Conservation (phyloP, 2,797 vertebrate genomes). For the Coregonus sp. region DNA sequence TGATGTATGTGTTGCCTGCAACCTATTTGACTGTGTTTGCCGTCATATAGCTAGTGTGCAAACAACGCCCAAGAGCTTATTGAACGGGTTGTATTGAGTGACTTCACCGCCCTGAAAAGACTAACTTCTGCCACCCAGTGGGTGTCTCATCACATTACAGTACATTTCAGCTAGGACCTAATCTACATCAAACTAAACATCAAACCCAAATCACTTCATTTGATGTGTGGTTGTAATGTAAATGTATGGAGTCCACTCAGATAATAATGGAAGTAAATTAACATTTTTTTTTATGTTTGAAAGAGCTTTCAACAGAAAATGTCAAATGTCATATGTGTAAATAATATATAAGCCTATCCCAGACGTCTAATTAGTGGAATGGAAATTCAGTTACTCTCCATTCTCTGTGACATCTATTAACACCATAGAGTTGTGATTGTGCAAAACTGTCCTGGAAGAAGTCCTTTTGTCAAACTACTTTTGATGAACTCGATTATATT, state of each 20-base stretch:
- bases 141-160: neutral
- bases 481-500: neutral
- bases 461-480: neutral
- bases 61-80: neutral
- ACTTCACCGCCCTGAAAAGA: neutral
- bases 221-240: neutral
- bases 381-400: neutral
- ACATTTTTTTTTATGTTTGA: neutral
- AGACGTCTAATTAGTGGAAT: neutral
- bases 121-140: constrained; percentile 6
- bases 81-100: neutral
- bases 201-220: neutral
- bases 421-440: neutral
- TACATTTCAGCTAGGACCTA: neutral
- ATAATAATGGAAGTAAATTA: neutral
- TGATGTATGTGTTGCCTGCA: neutral
- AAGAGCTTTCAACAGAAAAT: neutral
- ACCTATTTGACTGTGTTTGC: neutral
- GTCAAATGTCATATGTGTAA: neutral
- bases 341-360: neutral
- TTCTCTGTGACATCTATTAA: neutral
- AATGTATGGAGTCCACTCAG: neutral
- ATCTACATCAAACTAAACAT: neutral
- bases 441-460: neutral
- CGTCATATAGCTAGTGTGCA: neutral